Base-by-base conservation (phyloP, 2,797 vertebrate genomes). In the Hippocampus kuda region DNA sequence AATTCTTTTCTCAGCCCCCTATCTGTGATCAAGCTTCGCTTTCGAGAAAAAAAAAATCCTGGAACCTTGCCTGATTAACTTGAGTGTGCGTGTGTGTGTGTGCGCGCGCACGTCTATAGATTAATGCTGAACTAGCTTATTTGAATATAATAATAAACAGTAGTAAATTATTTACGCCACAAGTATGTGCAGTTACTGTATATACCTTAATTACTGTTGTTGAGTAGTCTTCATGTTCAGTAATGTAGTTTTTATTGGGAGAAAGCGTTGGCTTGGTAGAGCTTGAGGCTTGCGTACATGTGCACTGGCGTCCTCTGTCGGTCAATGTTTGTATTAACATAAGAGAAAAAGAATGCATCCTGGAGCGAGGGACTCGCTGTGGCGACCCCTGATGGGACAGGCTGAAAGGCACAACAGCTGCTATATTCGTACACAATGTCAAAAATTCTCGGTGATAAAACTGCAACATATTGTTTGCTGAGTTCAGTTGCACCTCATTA, bases 241-340 rank as follows among this genome's bases (percentile, higher is more conserved):
- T 30, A 34, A n/a, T 3, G 27, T 60, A 60, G 5, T 30, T 16
- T 27, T 18, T 30, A 30, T 60, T 18, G 5, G 8, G 27, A 38
- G 30, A 20, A 18, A 10, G 59, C 30, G 7, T 61, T 61, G 26
- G 56, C 6, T 6, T 57, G 18, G 57, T n/a, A 5, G 18, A 44
- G 22, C 22, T 64, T 24, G 0, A 30, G n/a, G 49, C n/a, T 48
- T 53, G 68, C 24, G 70, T 85, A 11, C 15, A 22, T 77, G 65
- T 67, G 65, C 51, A 76, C 9, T 81, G 68, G 56, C 38, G 65
- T 71, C 84, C 77, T 66, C 85, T 81, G 16, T 26, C 59, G 86
- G 38, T 12, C n/a, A 68, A 51, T 68, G 1, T 10, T 26, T 18
- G 18, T 56, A 75, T 46, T 16, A 16, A 5, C 8, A 34, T 60